phyloP scores from a whole-genome alignment of 2,113 vertebrate species.

The Mellivora capensis region DNA sequence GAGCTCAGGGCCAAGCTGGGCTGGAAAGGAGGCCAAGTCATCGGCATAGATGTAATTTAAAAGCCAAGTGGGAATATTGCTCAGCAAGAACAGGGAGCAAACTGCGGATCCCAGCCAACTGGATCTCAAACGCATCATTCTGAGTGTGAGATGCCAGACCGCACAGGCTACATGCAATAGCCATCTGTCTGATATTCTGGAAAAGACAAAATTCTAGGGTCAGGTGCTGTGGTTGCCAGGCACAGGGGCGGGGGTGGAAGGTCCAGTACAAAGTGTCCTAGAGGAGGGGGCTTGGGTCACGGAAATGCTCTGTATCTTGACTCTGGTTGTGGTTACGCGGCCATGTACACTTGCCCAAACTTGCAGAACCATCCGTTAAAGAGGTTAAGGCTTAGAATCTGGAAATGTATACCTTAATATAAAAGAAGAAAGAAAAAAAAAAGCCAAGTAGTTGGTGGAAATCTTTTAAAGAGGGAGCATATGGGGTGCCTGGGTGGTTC shows the following conservation, averaged over 20 bases:
- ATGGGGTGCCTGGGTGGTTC: no score
- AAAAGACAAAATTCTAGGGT: background rate
- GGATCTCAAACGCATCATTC: background rate
- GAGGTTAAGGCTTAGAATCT: background rate
- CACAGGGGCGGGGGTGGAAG: background rate
- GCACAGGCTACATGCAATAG: rapidly evolving
- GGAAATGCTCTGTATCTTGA: background rate
- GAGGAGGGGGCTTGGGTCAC: rapidly evolving
- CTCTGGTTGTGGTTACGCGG: background rate
- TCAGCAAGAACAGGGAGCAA: background rate
- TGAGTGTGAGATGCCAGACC: no score
- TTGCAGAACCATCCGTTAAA: background rate
- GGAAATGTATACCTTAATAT: background rate
- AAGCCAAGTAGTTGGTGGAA: background rate
- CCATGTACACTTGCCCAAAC: background rate
- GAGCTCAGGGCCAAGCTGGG: background rate
- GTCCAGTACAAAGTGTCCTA: background rate
- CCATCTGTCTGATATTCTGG: background rate
- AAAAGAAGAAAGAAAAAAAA: background rate
- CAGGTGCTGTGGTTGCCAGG: background rate
- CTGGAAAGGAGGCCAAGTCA: background rate
- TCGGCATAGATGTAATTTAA: background rate
- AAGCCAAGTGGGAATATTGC: background rate
- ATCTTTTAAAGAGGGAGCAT: background rate
- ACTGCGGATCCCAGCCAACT: rapidly evolving